These are phyloP conservation scores for Scolopax mira DNA, from an alignment of 2,113 vertebrate genomes.

Conservation along the genomic window DNA sequence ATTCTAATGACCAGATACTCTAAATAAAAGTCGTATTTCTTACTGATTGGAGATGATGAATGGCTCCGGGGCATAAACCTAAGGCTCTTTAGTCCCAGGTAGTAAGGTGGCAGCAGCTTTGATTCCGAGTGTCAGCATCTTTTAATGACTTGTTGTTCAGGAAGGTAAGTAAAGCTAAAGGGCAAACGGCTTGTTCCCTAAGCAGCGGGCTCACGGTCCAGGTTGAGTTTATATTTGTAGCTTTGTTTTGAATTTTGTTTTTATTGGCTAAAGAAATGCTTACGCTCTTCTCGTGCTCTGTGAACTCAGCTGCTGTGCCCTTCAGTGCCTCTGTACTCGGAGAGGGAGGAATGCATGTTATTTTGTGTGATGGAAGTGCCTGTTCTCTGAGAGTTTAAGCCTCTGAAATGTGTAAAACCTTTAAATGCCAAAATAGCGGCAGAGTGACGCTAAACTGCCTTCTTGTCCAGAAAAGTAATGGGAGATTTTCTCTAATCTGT, in stretches of 20 bases:
- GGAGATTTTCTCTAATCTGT: background rate
- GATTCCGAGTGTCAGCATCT: background rate
- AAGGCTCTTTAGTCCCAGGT: background rate
- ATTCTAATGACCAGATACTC: background rate
- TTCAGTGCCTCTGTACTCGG: background rate
- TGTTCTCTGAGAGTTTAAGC: background rate
- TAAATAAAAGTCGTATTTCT: background rate
- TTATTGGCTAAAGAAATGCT: constrained; percentile 2
- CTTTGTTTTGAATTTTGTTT: background rate
- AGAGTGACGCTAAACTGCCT: background rate
- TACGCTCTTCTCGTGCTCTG: background rate
- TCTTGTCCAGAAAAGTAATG: background rate
- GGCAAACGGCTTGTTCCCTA: background rate
- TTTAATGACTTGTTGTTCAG: background rate
- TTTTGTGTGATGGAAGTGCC: background rate
- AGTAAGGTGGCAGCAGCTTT: background rate
- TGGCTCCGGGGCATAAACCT: background rate
- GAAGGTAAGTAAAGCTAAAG: background rate
- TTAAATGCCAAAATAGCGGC: background rate
- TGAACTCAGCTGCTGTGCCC: constrained; percentile 33
- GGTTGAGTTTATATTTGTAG: constrained; percentile 16
- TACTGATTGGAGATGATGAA: background rate
- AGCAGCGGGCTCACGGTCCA: background rate
- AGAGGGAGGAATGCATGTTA: constrained; percentile 18
- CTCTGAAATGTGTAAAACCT: background rate